These are phyloP conservation scores for Eristalinus aeneus DNA, from an alignment of 2,888 invertebrate species.

Conservation along the genomic window DNA sequence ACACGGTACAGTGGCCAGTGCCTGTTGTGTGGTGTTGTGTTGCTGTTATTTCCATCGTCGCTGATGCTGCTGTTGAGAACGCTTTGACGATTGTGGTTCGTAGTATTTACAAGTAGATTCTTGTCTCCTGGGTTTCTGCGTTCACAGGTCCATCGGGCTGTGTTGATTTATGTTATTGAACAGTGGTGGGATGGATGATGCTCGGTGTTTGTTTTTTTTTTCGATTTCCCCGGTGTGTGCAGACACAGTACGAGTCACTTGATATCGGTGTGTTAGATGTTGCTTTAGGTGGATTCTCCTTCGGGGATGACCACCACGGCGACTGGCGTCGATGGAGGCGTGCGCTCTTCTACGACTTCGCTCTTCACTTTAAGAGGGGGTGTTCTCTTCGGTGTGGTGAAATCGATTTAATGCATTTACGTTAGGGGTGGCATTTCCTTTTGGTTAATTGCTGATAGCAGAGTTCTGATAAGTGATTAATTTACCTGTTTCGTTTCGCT, in stretches of 20 bases:
- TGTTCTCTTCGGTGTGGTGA: slow-evolving; percentile 29
- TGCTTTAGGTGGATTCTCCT: slow-evolving; percentile 1
- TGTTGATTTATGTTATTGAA: slow-evolving; percentile 57
- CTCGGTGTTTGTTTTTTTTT: no score
- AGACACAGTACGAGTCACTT: slow-evolving; percentile 10
- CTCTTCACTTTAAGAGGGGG: neutral
- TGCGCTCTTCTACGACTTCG: neutral
- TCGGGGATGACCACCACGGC: neutral
- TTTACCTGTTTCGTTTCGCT: neutral
- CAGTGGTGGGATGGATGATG: slow-evolving; percentile 23
- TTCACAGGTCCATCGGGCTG: slow-evolving; percentile 16
- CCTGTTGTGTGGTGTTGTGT: neutral
- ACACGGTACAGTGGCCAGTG: slow-evolving; percentile 8
- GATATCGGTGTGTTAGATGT: neutral
- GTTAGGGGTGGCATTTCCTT: slow-evolving; percentile 8
- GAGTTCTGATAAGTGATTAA: neutral
- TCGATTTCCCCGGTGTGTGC: neutral
- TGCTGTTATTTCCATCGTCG: slow-evolving; percentile 1
- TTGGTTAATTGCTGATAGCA: neutral
- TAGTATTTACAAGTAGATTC: no score
- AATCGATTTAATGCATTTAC: neutral
- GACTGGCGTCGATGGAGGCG: neutral
- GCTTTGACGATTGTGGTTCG: neutral
- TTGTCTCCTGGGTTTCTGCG: neutral
- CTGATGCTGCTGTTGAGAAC: neutral